Evolutionary conservation across 2,888 invertebrate genomes (phyloP), one percentile per base, ranked within the genome.

Genomic region (Mesopsocus fuscifrons): DNA sequence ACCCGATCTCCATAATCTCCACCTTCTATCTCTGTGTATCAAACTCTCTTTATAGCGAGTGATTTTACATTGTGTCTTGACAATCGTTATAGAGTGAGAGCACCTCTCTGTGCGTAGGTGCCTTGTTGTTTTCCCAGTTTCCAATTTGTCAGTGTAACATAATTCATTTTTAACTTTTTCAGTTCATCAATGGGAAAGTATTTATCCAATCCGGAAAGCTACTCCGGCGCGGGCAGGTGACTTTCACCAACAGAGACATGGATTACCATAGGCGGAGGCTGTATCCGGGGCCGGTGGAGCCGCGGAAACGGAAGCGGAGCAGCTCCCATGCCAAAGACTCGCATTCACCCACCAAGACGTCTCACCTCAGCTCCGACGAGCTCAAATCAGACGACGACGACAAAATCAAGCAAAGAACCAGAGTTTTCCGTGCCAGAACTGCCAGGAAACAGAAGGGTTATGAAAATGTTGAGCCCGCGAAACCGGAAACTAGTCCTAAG

Each of bases 161-260:
- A n/a, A n/a, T n/a, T n/a, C n/a, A n/a, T n/a, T n/a, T 48, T 44
- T 34, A 50, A 45, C 50, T 52, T 52, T 66, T 67, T 18, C 59
- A 81, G 81, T 82, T 79, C 57, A 67, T 81, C 16, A 80, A 82
- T 57, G 82, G 82, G 2, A 69, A 73, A 50, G 72, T 81, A 11
- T 82, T 74, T 54, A 63, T 81, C 2, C 78, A 79, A 60, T 74
- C 76, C 43, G 75, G 77, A 0, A 70, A 76, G 55, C 67, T 74
- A 41, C 58, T 80, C 43, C 67, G 77, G 35, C 70, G 76, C 8
- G 79, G 77, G 1, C 71, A 71, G 52, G 70, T 81, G 42, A 68
- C 64, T 15, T 71, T 70, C 52, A 59, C 62, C 34, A 64, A 38
- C 20, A 16, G 20, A 6, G 38, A 38, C 18, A 5, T 38, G 18